phyloP scores from a whole-genome alignment of 2,888 invertebrate species.

The Hirtodrosophila cameraria region DNA sequence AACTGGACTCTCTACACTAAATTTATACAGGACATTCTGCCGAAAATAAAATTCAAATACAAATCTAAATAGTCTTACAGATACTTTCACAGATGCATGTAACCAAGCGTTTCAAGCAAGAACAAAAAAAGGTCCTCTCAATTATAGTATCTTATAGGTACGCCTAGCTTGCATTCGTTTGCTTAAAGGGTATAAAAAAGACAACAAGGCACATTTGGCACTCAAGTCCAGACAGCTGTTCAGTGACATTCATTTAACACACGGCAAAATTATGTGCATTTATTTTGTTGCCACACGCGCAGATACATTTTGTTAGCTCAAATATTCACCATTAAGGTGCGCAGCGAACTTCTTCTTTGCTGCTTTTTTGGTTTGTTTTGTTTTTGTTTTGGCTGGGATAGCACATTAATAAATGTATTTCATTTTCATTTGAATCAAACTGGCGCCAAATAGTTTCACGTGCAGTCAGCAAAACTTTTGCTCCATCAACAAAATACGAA shows the following conservation, averaged over 20 bases:
- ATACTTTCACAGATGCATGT: too few relatives aligned
- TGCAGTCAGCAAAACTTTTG: constrained; percentile 54
- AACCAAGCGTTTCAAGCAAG: too few relatives aligned
- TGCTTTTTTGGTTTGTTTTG: background rate
- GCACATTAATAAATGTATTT: constrained; percentile 64
- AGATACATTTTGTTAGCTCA: constrained; percentile 18
- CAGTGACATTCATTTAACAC: constrained; percentile 35
- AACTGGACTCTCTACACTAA: too few relatives aligned
- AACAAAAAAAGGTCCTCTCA: too few relatives aligned
- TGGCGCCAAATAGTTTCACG: constrained; percentile 64
- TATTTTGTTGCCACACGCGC: constrained; percentile 32
- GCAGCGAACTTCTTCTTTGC: constrained; percentile 3
- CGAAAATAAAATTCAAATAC: too few relatives aligned
- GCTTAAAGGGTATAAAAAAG: constrained; percentile 14
- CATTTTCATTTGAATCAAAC: constrained; percentile 54
- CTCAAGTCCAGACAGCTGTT: constrained; percentile 49
- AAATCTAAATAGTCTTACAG: too few relatives aligned
- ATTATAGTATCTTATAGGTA: too few relatives aligned
- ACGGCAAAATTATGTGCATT: constrained; percentile 70
- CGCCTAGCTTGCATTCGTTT: background rate
- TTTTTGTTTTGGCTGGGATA: constrained; percentile 6
- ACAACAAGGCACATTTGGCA: constrained; percentile 20
- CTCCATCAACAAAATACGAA: constrained; percentile 46
- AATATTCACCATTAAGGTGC: constrained; percentile 14
- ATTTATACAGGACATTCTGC: too few relatives aligned